phyloP scores from a whole-genome alignment of 2,113 vertebrate genomes.

The Redunca redunca region DNA sequence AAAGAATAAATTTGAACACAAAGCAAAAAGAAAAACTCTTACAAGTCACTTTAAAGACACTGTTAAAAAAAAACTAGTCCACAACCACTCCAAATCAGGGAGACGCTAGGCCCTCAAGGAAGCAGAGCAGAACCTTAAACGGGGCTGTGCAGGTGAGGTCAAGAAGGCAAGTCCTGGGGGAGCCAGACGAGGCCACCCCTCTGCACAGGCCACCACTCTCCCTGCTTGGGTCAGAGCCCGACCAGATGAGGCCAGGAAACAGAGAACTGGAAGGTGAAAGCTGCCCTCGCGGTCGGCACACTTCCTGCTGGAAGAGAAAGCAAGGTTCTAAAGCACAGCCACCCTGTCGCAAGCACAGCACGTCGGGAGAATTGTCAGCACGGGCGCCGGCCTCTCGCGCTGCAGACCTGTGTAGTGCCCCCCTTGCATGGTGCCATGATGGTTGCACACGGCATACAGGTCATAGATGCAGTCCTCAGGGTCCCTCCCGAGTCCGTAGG shows the following conservation, averaged over 20 bases:
- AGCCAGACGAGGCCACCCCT: neutral
- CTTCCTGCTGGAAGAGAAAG: neutral
- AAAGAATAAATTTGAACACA: neutral
- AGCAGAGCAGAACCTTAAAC: neutral
- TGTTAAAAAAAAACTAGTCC: neutral
- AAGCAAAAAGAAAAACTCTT: neutral
- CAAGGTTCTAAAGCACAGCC: neutral
- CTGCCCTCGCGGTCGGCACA: neutral
- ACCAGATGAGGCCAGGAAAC: neutral
- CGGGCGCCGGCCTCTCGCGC: conserved; percentile 9
- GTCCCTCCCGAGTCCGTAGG: conserved; percentile 92
- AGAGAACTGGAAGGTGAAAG: neutral
- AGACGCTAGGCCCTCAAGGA: neutral
- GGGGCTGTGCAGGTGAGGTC: neutral
- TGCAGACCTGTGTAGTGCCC: conserved; percentile 94
- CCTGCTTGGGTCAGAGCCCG: neutral
- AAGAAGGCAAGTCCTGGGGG: neutral
- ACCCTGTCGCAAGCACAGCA: neutral
- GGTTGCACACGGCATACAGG: conserved; percentile 97
- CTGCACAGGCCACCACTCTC: neutral
- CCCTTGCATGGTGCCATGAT: conserved; percentile 98
- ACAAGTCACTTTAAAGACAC: neutral
- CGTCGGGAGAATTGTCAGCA: neutral
- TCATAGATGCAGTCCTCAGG: conserved; percentile 97
- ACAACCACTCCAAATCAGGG: neutral